Conservation (phyloP, 2,797 vertebrate genomes). For the Pampus argenteus region DNA sequence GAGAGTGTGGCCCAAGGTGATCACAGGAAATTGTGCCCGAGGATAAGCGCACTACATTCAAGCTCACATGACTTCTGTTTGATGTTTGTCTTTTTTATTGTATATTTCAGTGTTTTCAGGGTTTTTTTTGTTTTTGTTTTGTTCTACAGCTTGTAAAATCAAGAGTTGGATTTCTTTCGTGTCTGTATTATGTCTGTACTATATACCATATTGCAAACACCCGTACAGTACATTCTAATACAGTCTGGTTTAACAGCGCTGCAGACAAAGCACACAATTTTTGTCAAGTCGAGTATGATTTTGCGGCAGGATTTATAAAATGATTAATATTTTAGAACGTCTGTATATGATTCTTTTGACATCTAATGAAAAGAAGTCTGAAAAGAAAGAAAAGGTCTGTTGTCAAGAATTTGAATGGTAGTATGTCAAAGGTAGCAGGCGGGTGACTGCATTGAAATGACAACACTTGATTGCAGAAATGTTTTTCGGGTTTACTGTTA, state of each 20-base stretch:
- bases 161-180: too few relatives aligned
- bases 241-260: too few relatives aligned
- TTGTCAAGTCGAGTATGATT: too few relatives aligned
- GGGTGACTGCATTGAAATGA: neutral
- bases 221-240: neutral
- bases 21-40: constrained; percentile 69
- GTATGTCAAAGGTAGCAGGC: neutral
- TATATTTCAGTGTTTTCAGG: constrained; percentile 2
- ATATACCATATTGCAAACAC: neutral
- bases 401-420: neutral
- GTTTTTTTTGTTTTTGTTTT: constrained; percentile 18
- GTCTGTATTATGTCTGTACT: too few relatives aligned
- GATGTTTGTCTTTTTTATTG: constrained; percentile 25
- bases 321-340: too few relatives aligned
- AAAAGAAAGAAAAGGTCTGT: neutral
- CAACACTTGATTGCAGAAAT: neutral
- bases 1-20: constrained; percentile 73
- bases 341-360: too few relatives aligned
- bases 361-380: neutral
- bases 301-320: neutral
- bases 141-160: neutral
- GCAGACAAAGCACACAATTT: too few relatives aligned
- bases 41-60: constrained; percentile 55
- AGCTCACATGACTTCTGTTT: constrained; percentile 46
- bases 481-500: too few relatives aligned